Evolutionary conservation across 2,888 invertebrate genomes (phyloP).

Genomic region (Alloplasta piceator): DNA sequence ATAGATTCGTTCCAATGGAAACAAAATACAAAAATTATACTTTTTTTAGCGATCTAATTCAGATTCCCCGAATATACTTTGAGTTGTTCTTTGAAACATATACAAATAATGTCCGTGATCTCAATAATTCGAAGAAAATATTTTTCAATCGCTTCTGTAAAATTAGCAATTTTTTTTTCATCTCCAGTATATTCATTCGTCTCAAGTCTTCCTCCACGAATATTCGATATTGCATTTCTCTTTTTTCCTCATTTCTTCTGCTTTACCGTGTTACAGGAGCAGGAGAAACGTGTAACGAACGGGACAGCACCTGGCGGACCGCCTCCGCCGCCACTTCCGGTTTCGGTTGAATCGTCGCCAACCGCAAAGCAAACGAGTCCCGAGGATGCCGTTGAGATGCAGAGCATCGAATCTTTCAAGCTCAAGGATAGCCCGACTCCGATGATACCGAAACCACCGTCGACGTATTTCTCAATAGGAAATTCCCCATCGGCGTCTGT

Average conservation of each 20-base stretch:
- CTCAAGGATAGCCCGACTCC: constrained; percentile 87
- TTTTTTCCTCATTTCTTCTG: not conserved
- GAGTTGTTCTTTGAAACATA: too few species aligned
- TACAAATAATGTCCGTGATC: too few species aligned
- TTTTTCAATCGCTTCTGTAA: too few species aligned
- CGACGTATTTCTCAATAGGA: constrained; percentile 86
- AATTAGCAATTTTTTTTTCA: too few species aligned
- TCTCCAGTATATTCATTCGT: too few species aligned
- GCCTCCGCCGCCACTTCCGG: constrained; percentile 76
- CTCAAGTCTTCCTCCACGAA: too few species aligned
- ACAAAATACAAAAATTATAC: too few species aligned
- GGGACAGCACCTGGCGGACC: constrained; percentile 64
- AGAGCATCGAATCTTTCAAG: constrained; percentile 90
- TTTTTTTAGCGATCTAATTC: too few species aligned
- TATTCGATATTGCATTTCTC: not conserved
- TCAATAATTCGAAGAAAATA: too few species aligned
- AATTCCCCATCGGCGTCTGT: constrained; percentile 72
- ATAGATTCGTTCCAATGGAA: too few species aligned
- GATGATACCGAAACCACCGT: constrained; percentile 88
- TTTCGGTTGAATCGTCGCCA: constrained; percentile 69
- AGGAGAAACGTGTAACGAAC: constrained; percentile 75
- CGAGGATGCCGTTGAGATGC: constrained; percentile 88
- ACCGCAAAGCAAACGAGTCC: constrained; percentile 69
- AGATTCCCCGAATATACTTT: too few species aligned
- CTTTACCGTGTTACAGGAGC: constrained; percentile 72